These are phyloP conservation scores for Gryllus bimaculatus DNA, from an alignment of 1,140 invertebrate genomes.

Conservation along the genomic window DNA sequence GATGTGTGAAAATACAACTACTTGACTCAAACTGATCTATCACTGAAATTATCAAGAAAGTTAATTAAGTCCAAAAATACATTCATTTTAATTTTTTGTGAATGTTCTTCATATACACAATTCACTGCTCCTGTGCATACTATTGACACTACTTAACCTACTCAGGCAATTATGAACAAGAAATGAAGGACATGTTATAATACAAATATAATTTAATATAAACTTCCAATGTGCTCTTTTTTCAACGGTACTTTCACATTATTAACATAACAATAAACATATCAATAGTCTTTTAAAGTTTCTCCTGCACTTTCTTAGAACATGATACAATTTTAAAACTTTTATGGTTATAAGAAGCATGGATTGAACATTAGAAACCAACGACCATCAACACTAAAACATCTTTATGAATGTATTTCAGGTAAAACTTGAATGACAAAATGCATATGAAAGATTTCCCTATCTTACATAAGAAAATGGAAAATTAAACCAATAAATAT, in stretches of 20 bases:
- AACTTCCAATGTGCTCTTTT: background rate
- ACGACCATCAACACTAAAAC: background rate
- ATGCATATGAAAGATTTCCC: no score
- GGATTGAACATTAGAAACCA: background rate
- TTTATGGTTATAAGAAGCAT: background rate
- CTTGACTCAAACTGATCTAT: no score
- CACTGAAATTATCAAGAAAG: no score
- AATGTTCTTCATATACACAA: no score
- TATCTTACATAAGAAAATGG: no score
- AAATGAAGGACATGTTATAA: background rate
- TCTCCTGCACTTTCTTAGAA: background rate
- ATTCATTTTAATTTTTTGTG: no score
- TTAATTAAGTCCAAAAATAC: no score
- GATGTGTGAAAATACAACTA: no score
- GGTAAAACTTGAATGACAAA: background rate
- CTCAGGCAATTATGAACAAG: no score
- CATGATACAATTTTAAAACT: background rate
- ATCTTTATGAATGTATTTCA: background rate
- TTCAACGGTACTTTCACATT: background rate
- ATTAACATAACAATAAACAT: background rate
- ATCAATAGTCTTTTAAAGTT: background rate
- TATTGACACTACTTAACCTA: no score
- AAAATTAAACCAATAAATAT: no score
- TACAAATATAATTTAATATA: constrained; percentile 6
- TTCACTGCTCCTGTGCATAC: no score